These are phyloP conservation scores for Notocelia uddmanniana DNA, from an alignment of 2,888 invertebrate species.

Conservation along the genomic window DNA sequence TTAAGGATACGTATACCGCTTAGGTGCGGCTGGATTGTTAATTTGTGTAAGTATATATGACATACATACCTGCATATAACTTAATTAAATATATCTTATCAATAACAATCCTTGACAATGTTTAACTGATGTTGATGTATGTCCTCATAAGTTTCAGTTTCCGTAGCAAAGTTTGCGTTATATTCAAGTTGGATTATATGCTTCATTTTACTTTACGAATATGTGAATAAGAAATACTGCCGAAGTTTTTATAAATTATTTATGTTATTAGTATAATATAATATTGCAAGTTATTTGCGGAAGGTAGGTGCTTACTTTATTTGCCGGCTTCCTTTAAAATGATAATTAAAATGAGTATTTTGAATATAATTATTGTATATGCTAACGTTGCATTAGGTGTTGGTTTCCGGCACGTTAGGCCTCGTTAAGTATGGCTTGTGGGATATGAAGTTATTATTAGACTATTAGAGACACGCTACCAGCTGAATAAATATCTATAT, in stretches of 20 bases:
- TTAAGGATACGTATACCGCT: constrained; percentile 60
- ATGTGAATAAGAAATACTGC: background rate
- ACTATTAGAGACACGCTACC: background rate
- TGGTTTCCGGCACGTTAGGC: constrained; percentile 8
- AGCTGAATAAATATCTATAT: background rate
- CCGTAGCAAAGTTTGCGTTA: background rate
- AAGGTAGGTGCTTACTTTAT: background rate
- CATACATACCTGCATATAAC: constrained; percentile 22
- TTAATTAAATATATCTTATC: constrained; percentile 33
- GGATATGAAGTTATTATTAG: constrained; percentile 9
- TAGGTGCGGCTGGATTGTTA: constrained; percentile 66
- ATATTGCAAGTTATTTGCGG: no score
- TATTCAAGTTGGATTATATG: background rate
- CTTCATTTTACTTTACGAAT: background rate
- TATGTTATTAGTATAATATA: background rate
- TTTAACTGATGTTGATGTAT: background rate
- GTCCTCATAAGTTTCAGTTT: constrained; percentile 1
- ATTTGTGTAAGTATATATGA: constrained; percentile 71
- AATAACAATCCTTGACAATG: constrained; percentile 13
- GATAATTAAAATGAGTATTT: background rate
- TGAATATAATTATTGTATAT: no score
- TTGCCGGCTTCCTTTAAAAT: background rate
- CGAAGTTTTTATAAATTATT: background rate
- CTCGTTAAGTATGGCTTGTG: background rate
- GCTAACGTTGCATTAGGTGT: background rate